Evolutionary conservation across 1,140 invertebrate species (phyloP), one percentile per base, ranked within the genome.

Genomic region (Trachymyrmex cornetzi): DNA sequence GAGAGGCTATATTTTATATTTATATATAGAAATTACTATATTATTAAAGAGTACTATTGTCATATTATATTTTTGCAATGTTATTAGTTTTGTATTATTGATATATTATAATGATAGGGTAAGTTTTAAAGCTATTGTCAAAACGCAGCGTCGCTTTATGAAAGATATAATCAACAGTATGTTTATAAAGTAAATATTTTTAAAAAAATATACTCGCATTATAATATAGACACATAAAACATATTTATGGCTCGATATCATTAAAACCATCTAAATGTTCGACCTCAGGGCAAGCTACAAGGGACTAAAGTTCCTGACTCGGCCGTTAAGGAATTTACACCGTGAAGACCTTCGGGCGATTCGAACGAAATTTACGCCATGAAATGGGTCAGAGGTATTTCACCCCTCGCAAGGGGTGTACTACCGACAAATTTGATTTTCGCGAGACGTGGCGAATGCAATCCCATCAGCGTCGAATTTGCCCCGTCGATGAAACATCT

Each of bases 311-410:
- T 87, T 85, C 57, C 82, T 67, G 79, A 66, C 57, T 87, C 75
- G 79, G 16, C 24, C 66, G 44, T 84, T 22, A 85, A 48, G 69
- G 88, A 92, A 94, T 93, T 94, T 90, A 91, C 91, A 85, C 85
- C 74, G 85, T 74, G 87, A 86, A 67, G 69, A 69, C 64, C 92
- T 89, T n/a, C 82, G 61, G 90, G 89, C 93, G 77, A 90, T 75
- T 69, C 85, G 84, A 88, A 90, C 82, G 77, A 87, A 91, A 91
- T 91, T 91, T 91, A 82, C 90, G 89, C 88, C 69, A 61, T 61
- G 86, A 91, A 93, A 93, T 92, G 91, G 92, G 92, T 93, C 92
- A 92, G 91, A 89, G 88, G 80, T 59, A 85, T 71, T 48, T 59
- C 57, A 19, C 44, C 77, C 71, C 34, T 85, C 59, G 74, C 3